These are phyloP conservation scores for Lepidurus couesii DNA, from an alignment of 1,140 invertebrate genomes.

Conservation along the genomic window DNA sequence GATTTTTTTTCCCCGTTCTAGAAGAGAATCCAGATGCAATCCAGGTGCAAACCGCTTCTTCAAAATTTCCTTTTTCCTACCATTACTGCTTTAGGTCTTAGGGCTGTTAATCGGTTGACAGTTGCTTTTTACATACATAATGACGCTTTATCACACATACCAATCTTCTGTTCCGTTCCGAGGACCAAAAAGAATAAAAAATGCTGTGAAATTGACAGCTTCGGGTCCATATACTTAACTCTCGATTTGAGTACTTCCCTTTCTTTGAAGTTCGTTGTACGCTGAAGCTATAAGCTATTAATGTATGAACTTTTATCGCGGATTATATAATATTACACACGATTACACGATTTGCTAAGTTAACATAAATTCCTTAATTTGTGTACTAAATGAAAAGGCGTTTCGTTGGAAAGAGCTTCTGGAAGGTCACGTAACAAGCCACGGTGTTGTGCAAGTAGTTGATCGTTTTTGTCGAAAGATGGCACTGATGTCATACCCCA, in stretches of 20 bases:
- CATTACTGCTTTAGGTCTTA: background rate
- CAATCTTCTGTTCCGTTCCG: background rate
- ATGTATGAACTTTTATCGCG: background rate
- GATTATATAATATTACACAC: too few relatives aligned
- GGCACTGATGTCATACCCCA: too few relatives aligned
- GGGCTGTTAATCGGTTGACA: background rate
- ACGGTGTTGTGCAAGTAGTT: too few relatives aligned
- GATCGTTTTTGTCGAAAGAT: too few relatives aligned
- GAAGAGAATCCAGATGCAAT: slow-evolving; percentile 15
- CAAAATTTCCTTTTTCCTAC: background rate
- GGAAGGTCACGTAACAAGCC: too few relatives aligned
- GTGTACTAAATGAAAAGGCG: too few relatives aligned
- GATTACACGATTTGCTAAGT: too few relatives aligned
- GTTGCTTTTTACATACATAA: background rate
- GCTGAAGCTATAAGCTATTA: background rate
- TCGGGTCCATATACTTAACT: background rate
- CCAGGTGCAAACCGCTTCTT: slow-evolving; percentile 2
- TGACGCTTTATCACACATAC: background rate
- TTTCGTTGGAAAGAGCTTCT: too few relatives aligned
- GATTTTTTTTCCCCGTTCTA: background rate
- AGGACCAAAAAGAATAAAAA: background rate
- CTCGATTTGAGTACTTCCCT: background rate
- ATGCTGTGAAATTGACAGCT: background rate
- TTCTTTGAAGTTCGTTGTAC: background rate
- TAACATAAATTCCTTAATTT: too few relatives aligned